phyloP scores from a whole-genome alignment of 2,797 vertebrate genomes.

The Acanthopagrus latus region DNA sequence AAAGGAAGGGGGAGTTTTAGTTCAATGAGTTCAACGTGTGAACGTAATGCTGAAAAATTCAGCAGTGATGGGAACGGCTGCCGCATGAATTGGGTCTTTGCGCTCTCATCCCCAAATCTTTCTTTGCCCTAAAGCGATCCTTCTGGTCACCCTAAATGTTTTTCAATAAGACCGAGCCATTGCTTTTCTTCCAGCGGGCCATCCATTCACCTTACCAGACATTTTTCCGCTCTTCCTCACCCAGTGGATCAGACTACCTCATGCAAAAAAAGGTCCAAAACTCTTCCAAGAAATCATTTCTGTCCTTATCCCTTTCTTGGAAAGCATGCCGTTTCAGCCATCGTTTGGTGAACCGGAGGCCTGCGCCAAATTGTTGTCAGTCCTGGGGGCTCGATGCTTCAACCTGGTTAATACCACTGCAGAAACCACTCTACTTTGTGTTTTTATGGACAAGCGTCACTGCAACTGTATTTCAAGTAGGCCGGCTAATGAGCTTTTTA shows the following conservation, averaged over 20 bases:
- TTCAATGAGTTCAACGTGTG: slow-evolving; percentile 33
- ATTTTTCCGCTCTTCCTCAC: slow-evolving; percentile 77
- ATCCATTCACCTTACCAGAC: slow-evolving; percentile 77
- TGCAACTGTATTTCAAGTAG: slow-evolving; percentile 87
- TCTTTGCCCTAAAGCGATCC: slow-evolving; percentile 46
- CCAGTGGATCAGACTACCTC: slow-evolving; percentile 70
- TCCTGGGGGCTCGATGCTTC: slow-evolving; percentile 76
- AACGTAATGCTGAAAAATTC: slow-evolving; percentile 36
- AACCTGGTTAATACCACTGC: slow-evolving; percentile 80
- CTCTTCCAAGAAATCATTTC: slow-evolving; percentile 75
- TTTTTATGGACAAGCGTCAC: slow-evolving; percentile 88
- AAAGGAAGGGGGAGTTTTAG: slow-evolving; percentile 24
- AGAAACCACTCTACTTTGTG: slow-evolving; percentile 81
- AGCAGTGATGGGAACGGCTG: slow-evolving; percentile 28
- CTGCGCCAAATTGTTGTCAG: slow-evolving; percentile 78
- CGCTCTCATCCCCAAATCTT: slow-evolving; percentile 54
- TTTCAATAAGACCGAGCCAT: slow-evolving; percentile 68
- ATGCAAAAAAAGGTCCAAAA: slow-evolving; percentile 64
- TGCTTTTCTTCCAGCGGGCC: slow-evolving; percentile 74
- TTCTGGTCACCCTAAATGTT: slow-evolving; percentile 61
- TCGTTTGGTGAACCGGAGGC: slow-evolving; percentile 61
- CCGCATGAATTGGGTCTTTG: slow-evolving; percentile 52
- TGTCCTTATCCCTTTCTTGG: slow-evolving; percentile 71
- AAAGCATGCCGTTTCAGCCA: slow-evolving; percentile 66
- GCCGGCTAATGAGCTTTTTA: slow-evolving; percentile 87